phyloP scores from a whole-genome alignment of 2,113 vertebrate genomes.

The Cololabis saira region DNA sequence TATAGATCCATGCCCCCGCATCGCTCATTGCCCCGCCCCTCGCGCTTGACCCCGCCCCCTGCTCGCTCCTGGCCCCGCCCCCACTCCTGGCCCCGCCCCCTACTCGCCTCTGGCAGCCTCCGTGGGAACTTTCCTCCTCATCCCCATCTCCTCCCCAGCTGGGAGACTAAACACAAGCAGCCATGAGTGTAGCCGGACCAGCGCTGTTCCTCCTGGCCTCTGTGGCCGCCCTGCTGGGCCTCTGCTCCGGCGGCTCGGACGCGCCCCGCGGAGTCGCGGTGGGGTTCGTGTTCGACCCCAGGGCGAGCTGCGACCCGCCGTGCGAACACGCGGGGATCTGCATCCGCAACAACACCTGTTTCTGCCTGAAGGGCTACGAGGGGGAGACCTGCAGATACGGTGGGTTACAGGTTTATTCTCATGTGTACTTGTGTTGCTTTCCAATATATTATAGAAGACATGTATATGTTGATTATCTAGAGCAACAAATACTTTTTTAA shows the following conservation, averaged over 20 bases:
- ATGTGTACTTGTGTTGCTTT: too few species aligned
- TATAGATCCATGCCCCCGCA: too few species aligned
- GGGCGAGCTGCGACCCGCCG: conserved; percentile 80
- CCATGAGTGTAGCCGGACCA: neutral
- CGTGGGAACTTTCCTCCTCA: neutral
- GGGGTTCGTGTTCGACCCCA: conserved; percentile 80
- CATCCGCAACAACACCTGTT: conserved; percentile 86
- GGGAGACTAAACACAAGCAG: neutral
- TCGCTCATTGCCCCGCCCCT: too few species aligned
- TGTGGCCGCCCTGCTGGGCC: conserved; percentile 22
- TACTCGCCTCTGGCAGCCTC: neutral
- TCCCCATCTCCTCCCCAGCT: neutral
- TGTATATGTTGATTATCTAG: too few species aligned
- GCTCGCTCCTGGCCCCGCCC: too few species aligned
- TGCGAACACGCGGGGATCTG: conserved; percentile 85
- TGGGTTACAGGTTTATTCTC: conserved; percentile 69
- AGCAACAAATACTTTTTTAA: too few species aligned
- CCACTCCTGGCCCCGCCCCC: too few species aligned
- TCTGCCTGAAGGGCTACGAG: conserved; percentile 85
- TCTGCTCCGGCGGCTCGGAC: conserved; percentile 67
- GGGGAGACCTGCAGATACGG: conserved; percentile 88
- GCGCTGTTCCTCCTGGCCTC: conserved; percentile 12
- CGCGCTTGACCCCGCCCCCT: too few species aligned
- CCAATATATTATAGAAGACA: too few species aligned
- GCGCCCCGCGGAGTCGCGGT: conserved; percentile 77